Evolutionary conservation across 2,888 invertebrate genomes (phyloP).

Genomic region (Oligia latruncula): DNA sequence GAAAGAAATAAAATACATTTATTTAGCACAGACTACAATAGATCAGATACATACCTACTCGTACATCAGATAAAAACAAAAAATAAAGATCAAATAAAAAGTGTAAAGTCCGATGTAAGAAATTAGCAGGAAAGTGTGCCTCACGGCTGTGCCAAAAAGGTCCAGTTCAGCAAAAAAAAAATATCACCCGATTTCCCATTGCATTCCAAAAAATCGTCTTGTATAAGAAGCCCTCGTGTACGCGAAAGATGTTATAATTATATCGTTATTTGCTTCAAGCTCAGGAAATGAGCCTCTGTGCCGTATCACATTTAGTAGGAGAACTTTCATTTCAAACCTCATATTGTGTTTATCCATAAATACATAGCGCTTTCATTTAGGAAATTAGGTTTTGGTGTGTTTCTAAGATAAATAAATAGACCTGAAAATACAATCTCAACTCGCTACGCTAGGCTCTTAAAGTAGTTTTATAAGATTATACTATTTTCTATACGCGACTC

Average conservation of each 20-base stretch:
- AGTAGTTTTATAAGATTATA: neutral
- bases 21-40: too few species aligned
- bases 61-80: too few species aligned
- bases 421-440: neutral
- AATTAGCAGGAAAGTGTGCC: too few species aligned
- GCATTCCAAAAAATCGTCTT: constrained; percentile 30
- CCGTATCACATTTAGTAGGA: constrained; percentile 72
- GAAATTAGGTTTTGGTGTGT: constrained; percentile 23
- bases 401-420: neutral
- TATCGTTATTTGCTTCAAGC: constrained; percentile 77
- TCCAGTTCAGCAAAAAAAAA: too few species aligned
- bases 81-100: too few species aligned
- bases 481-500: too few species aligned
- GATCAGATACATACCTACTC: too few species aligned
- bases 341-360: constrained; percentile 59
- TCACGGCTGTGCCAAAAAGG: too few species aligned
- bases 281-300: constrained; percentile 74
- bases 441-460: neutral
- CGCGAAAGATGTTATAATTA: constrained; percentile 78
- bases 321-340: constrained; percentile 60
- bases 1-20: too few species aligned
- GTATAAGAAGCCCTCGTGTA: constrained; percentile 51
- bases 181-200: neutral
- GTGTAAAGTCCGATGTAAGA: too few species aligned
- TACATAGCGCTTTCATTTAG: constrained; percentile 28